Percentiles rank a stretch among this genome's conserved stretches.
Evolutionary conservation across 2,113 vertebrate species (phyloP).

Genomic region (Cisticola juncidis): DNA sequence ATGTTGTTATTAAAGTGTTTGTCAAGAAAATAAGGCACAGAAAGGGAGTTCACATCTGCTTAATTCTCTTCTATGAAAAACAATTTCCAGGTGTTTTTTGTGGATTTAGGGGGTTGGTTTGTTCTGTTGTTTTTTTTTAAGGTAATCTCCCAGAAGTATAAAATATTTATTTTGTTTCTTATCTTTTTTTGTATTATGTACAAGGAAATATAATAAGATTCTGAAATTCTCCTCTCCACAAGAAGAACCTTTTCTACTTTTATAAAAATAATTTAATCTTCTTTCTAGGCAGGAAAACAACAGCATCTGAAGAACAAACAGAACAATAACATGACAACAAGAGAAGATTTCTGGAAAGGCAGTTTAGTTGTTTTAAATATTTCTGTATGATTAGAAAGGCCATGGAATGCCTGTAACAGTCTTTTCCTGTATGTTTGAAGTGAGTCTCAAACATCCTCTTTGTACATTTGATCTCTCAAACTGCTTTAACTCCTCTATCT

Average conservation of each 20-base stretch:
- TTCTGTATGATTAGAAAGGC: background rate
- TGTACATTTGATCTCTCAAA: background rate
- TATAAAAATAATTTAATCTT: background rate
- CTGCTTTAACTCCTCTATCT: background rate
- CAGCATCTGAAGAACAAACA: background rate
- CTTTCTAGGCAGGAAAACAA: background rate
- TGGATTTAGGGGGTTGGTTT: background rate
- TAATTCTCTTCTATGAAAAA: background rate
- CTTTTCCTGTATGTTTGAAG: background rate
- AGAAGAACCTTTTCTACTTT: background rate
- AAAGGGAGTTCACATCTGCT: background rate
- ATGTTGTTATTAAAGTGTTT: background rate
- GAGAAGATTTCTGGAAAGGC: background rate
- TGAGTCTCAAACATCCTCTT: background rate
- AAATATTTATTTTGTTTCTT: background rate
- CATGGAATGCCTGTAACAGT: background rate
- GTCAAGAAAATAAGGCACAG: background rate
- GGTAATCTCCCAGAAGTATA: background rate
- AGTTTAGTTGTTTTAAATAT: slow-evolving; percentile 46
- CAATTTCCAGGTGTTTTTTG: background rate
- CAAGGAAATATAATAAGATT: background rate
- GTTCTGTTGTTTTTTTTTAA: background rate
- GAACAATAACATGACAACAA: background rate
- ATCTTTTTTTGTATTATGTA: background rate
- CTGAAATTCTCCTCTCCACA: background rate